Conservation (phyloP, 2,888 invertebrate species). For the Athalia circularis region DNA sequence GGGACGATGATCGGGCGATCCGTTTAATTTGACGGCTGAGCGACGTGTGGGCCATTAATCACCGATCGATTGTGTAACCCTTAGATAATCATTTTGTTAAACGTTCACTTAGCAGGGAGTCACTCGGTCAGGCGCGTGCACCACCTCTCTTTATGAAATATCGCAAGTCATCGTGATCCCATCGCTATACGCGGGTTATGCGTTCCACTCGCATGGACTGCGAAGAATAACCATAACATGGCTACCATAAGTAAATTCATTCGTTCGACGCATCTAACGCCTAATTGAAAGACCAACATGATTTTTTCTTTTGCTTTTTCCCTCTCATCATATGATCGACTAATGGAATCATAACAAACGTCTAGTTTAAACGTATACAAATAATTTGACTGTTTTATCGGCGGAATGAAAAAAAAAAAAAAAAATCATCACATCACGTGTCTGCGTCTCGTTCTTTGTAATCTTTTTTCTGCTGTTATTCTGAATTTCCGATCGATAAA, state of each 20-base stretch:
- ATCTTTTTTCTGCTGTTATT: too few relatives aligned
- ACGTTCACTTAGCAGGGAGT: slow-evolving; percentile 62
- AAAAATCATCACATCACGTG: too few relatives aligned
- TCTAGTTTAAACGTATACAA: too few relatives aligned
- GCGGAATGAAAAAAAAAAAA: too few relatives aligned
- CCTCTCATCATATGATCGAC: too few relatives aligned
- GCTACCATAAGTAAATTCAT: not conserved
- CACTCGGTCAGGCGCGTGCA: slow-evolving; percentile 10
- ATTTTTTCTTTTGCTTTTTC: too few relatives aligned
- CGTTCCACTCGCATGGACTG: not conserved
- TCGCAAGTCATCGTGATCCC: slow-evolving; percentile 24
- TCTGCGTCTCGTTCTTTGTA: too few relatives aligned
- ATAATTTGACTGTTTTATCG: too few relatives aligned
- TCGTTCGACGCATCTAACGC: too few relatives aligned
- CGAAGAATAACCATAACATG: not conserved
- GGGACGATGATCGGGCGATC: slow-evolving; percentile 4
- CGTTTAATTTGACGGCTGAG: slow-evolving; percentile 38
- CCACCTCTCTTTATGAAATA: not conserved
- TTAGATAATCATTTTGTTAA: slow-evolving; percentile 68
- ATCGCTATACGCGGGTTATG: not conserved
- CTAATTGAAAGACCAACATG: too few relatives aligned
- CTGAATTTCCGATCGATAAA: not conserved
- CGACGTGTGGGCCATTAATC: slow-evolving; percentile 61
- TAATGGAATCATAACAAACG: too few relatives aligned
- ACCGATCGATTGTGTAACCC: slow-evolving; percentile 64